A percentile compares a stretch with the other conserved stretches of the same genome.
phyloP scores from a whole-genome alignment of 1,140 invertebrate genomes.

The Temnothorax nylanderi region DNA sequence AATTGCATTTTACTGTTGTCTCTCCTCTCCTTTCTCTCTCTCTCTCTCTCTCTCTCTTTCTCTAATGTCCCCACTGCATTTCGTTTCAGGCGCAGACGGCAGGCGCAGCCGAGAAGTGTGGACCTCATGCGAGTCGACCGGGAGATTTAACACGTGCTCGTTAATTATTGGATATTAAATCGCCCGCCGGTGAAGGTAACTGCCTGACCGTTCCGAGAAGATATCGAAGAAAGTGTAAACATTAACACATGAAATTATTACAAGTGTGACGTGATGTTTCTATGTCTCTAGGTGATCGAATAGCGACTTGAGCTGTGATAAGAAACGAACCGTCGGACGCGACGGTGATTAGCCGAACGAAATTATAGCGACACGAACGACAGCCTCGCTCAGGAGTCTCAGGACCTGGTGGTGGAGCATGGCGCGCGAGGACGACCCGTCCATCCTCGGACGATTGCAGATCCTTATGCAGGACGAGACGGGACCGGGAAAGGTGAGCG shows the following conservation, averaged over 20 bases:
- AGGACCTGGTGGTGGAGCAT: constrained; percentile 1
- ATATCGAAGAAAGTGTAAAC: too few relatives aligned
- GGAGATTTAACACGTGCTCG: neutral
- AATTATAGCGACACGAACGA: neutral
- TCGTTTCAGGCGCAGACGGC: neutral
- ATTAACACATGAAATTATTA: neutral
- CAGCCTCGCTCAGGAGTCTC: neutral
- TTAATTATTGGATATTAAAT: neutral
- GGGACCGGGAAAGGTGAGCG: constrained; percentile 81
- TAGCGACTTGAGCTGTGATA: neutral
- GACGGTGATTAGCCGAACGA: too few relatives aligned
- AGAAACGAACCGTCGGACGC: too few relatives aligned
- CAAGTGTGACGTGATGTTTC: neutral
- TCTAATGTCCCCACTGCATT: neutral
- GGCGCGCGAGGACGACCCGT: constrained; percentile 59
- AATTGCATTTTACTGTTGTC: neutral
- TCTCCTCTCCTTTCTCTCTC: neutral
- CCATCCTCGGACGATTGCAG: constrained; percentile 77
- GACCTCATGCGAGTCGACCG: neutral
- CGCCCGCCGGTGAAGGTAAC: too few relatives aligned
- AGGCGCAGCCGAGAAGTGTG: neutral
- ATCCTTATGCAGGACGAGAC: constrained; percentile 83
- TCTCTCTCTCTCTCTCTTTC: neutral
- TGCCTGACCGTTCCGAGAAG: too few relatives aligned
- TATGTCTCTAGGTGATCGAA: neutral